Evolutionary conservation across 1,140 invertebrate genomes (phyloP), one percentile per base, ranked within the genome.

Genomic region (Lepidurus arcticus): DNA sequence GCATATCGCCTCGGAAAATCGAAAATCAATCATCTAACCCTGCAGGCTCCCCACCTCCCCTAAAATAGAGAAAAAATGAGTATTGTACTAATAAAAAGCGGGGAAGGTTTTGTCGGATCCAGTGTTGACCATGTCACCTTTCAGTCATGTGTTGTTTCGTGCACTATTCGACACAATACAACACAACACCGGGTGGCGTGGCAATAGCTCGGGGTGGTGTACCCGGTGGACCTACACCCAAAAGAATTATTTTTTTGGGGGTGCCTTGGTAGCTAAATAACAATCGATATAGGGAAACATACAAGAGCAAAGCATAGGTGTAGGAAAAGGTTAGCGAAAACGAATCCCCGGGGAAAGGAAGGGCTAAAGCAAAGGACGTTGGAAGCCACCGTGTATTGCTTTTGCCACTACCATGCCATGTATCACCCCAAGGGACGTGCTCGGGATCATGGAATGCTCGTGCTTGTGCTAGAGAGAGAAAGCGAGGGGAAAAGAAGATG

Each of bases 1-100:
- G 53, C 53, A 9, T 65, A 65, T 65, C 16, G 21, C 4, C 16
- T 21, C 53, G 16, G 34, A 34, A 65, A 65, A 65, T 65, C 53
- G 53, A 65, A n/a, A 65, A 65, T 65, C 53, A 65, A 65, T 65
- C 53, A 65, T 16, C 10, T 65, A 65, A 65, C 53, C 53, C 53
- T 34, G 34, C 34, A 34, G 34, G 53, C 4, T 65, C 16, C 21
- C 21, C 47, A 13, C 11, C 6, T 65, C 6, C 10, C 53, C 16
- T 65, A 65, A 13, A 21, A 9, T 4, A n/a, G 16, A 21, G 3
- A 5, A 65, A 65, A 65, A 65, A 65, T 13, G 53, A 1, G n/a
- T n/a, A 65, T 9, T 13, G 53, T 21, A 21, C 16, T 13, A 65
- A 21, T 5, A 21, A 65, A 21, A 21, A 65, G 53, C 1, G 1